Conservation (phyloP, 2,113 vertebrate species). For the Gracilinanus agilis region DNA sequence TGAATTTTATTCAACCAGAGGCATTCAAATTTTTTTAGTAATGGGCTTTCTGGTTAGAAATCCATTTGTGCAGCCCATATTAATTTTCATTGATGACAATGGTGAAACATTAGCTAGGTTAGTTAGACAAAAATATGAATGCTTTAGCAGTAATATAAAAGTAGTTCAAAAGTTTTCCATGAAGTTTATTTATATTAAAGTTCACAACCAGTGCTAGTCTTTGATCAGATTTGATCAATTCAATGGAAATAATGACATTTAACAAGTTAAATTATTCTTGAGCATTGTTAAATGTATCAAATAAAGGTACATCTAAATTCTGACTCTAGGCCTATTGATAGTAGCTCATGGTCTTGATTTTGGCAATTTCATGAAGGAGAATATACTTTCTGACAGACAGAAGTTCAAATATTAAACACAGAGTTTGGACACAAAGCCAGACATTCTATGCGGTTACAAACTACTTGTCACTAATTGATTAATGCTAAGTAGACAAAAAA, state of each 20-base stretch:
- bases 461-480: neutral
- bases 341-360: neutral
- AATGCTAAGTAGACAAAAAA: neutral
- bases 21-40: neutral
- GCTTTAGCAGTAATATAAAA: neutral
- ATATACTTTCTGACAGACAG: neutral
- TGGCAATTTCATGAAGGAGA: neutral
- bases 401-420: neutral
- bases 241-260: neutral
- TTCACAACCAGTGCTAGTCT: neutral
- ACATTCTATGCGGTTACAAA: neutral
- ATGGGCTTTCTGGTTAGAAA: neutral
- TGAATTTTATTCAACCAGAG: neutral
- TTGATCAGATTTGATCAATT: neutral
- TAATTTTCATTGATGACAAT: neutral
- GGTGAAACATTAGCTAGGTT: neutral
- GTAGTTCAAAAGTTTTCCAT: neutral
- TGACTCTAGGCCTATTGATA: neutral
- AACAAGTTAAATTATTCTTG: neutral
- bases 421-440: constrained; percentile 37
- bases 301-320: neutral
- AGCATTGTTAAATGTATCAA: neutral
- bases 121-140: neutral
- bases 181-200: neutral
- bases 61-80: neutral